Evolutionary conservation across 2,888 invertebrate species (phyloP).

Genomic region (Boloria euphrosyne): DNA sequence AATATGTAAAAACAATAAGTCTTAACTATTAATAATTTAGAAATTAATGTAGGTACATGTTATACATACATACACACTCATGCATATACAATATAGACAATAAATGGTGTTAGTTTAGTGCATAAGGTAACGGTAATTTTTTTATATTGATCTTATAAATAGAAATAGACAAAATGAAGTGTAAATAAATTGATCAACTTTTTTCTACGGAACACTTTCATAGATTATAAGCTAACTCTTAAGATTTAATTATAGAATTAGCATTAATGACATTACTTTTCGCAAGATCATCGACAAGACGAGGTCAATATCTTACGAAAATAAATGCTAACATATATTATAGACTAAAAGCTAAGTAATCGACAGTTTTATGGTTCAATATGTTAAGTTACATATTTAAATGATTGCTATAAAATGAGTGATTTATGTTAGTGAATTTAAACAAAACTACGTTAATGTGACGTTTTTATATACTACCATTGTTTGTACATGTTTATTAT

Average conservation of each 20-base stretch:
- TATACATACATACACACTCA: no score
- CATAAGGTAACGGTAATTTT: no score
- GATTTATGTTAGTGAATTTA: slow-evolving; percentile 1
- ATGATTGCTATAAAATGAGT: slow-evolving; percentile 9
- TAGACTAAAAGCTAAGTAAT: slow-evolving; percentile 4
- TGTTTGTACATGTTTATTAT: no score
- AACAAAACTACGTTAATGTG: not conserved
- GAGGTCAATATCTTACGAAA: slow-evolving; percentile 15
- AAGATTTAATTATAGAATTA: not conserved
- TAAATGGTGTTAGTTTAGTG: no score
- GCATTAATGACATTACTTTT: not conserved
- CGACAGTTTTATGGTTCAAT: slow-evolving; percentile 5
- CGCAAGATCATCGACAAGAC: not conserved
- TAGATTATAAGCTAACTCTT: not conserved
- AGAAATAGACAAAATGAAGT: no score
- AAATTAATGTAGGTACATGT: no score
- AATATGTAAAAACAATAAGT: no score
- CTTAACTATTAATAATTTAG: no score
- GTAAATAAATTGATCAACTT: no score
- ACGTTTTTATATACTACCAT: not conserved
- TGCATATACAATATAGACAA: no score
- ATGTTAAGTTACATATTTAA: slow-evolving; percentile 14
- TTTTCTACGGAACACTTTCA: no score
- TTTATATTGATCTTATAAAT: no score
- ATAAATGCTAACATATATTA: slow-evolving; percentile 3